Percentiles rank a stretch among this genome's conserved stretches.
phyloP scores from a whole-genome alignment of 2,888 invertebrate species.

The Selenia dentaria region DNA sequence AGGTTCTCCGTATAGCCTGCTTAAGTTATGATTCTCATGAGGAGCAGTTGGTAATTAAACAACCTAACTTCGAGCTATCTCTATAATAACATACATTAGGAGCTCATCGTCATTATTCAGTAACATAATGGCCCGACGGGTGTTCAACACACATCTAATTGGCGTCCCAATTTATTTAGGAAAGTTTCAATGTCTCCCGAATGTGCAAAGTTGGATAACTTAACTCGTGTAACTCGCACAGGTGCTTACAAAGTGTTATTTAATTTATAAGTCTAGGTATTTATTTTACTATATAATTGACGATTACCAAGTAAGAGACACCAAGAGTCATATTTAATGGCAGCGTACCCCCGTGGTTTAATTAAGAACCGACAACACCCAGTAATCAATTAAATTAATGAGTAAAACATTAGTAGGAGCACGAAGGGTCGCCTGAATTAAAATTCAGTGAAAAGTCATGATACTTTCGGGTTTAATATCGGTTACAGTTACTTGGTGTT shows the following conservation, averaged over 20 bases:
- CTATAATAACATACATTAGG: slow-evolving; percentile 24
- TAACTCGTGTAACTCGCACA: slow-evolving; percentile 52
- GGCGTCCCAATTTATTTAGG: slow-evolving; percentile 52
- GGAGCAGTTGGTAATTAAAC: slow-evolving; percentile 11
- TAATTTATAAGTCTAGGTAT: slow-evolving; percentile 60
- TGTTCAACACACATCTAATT: slow-evolving; percentile 45
- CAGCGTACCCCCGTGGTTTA: slow-evolving; percentile 44
- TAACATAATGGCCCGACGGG: slow-evolving; percentile 30
- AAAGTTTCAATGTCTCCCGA: slow-evolving; percentile 50
- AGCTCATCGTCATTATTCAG: slow-evolving; percentile 33
- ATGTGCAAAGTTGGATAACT: slow-evolving; percentile 60
- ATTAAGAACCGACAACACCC: slow-evolving; percentile 53
- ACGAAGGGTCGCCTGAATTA: slow-evolving; percentile 38
- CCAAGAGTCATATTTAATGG: not conserved
- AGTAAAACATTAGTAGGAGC: slow-evolving; percentile 46
- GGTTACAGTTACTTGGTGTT: slow-evolving; percentile 15
- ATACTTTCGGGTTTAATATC: slow-evolving; percentile 30
- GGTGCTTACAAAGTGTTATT: slow-evolving; percentile 67
- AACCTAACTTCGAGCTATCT: slow-evolving; percentile 15
- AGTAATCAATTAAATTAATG: slow-evolving; percentile 62
- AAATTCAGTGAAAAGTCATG: slow-evolving; percentile 35
- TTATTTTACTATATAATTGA: no score
- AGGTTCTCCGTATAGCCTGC: no score
- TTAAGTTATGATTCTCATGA: not conserved
- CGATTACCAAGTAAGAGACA: slow-evolving; percentile 57